phyloP scores from a whole-genome alignment of 2,888 invertebrate genomes.

The Drosophila paucipuncta region DNA sequence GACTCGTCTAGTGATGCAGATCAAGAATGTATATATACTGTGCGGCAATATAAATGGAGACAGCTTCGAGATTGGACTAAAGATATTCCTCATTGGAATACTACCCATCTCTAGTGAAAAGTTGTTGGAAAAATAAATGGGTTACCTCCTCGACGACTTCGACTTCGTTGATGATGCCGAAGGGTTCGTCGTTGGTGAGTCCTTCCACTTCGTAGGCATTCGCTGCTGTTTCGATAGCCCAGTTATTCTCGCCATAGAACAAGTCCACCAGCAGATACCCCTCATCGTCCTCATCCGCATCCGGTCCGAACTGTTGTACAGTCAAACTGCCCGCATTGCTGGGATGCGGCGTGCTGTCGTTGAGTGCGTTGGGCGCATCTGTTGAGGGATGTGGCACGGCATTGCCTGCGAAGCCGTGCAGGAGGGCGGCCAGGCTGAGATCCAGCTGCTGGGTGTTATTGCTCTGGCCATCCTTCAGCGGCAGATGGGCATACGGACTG shows the following conservation, averaged over 20 bases:
- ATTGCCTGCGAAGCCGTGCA: conserved; percentile 64
- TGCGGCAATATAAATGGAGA: background rate
- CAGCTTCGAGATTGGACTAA: background rate
- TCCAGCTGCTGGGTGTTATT: conserved; percentile 76
- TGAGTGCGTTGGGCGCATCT: conserved; percentile 65
- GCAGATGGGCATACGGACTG: conserved; percentile 80
- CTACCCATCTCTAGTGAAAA: background rate
- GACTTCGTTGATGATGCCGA: conserved; percentile 70
- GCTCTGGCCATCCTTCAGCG: conserved; percentile 85
- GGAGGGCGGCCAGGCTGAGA: conserved; percentile 71
- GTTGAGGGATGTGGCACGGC: conserved; percentile 13
- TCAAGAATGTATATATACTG: background rate
- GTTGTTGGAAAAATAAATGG: background rate
- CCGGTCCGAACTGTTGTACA: conserved; percentile 59
- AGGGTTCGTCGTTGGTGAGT: conserved; percentile 55
- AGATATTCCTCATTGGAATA: background rate
- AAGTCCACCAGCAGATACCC: conserved; percentile 48
- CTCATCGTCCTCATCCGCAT: conserved; percentile 55
- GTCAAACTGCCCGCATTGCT: conserved; percentile 65
- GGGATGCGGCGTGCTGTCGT: conserved; percentile 81
- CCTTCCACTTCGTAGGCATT: conserved; percentile 71
- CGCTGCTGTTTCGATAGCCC: conserved; percentile 54
- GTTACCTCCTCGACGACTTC: conserved; percentile 81
- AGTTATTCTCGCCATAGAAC: conserved; percentile 49
- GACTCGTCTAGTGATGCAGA: background rate